Evolutionary conservation across 2,888 invertebrate species (phyloP), one percentile per base, ranked within the genome.

Genomic region (Drosophila fungiperda): DNA sequence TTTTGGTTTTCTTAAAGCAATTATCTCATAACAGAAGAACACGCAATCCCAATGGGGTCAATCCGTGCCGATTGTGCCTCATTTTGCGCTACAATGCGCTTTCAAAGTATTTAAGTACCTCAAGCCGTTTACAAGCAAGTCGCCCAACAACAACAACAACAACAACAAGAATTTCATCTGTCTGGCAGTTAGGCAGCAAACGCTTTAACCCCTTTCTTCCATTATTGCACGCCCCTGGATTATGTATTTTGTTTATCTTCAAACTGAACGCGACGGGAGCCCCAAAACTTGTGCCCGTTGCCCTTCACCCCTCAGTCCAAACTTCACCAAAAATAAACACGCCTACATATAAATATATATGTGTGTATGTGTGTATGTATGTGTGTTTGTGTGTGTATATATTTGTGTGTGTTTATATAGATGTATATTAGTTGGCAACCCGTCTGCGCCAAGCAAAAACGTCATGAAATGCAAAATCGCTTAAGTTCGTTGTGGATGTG

Each of bases 401-500:
- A 4, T 35, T 6, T 53, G 4, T 36, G 11, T 54, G 17, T 55
- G 23, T 33, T 45, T 45, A 23, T 23, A 15, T 17, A 57, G 26
- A 38, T 45, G 52, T 40, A 40, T 15, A 42, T 36, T 33, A 49
- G 62, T 49, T 53, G 67, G 58, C 67, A 52, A 57, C 57, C 42
- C 62, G 76, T 76, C 78, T 77, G 76, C 55, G 60, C 54, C 49
- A 73, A 77, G 63, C 73, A 69, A 73, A 78, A 76, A 82, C 71
- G 82, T 86, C 89, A 87, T 86, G 86, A 89, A 87, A 87, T 90
- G 89, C 89, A 90, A 90, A 87, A 86, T 78, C 89, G 87, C 89
- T 87, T 83, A 85, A 86, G 89, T 85, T 85, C 75, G 77, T 70
- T 75, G 68, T 72, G 73, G 67, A 62, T 67, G 66, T 67, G 74